A percentile compares a stretch with the other conserved stretches of the same genome.
These are phyloP conservation scores for Pseudomugil gertrudae DNA, from an alignment of 2,797 vertebrate species.

Conservation along the genomic window DNA sequence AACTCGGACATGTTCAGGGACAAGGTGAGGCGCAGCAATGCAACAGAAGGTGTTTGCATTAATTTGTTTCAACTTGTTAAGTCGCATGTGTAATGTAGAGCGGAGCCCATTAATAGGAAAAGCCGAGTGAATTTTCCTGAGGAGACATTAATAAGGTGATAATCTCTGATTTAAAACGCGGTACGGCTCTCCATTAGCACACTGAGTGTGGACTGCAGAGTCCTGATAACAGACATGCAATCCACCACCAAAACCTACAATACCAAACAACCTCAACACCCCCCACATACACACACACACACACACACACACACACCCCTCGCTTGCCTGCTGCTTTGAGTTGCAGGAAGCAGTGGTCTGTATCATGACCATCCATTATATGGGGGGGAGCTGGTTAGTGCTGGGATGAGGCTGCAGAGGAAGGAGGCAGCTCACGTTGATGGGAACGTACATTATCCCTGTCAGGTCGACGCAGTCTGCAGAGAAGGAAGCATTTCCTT, in stretches of 20 bases:
- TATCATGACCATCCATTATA: slow-evolving; percentile 85
- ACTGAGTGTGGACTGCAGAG: slow-evolving; percentile 75
- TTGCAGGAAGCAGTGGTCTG: slow-evolving; percentile 69
- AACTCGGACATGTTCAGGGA: slow-evolving; percentile 93
- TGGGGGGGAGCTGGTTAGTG: slow-evolving; percentile 68
- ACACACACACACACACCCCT: neutral
- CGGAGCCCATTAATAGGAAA: slow-evolving; percentile 17
- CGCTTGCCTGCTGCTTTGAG: slow-evolving; percentile 54
- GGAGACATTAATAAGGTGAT: slow-evolving; percentile 41
- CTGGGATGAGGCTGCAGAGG: slow-evolving; percentile 60
- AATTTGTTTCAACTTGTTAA: slow-evolving; percentile 20
- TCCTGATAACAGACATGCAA: slow-evolving; percentile 83
- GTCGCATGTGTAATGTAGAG: slow-evolving; percentile 11
- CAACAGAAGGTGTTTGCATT: slow-evolving; percentile 8
- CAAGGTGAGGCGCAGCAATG: slow-evolving; percentile 85
- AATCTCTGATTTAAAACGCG: slow-evolving; percentile 76
- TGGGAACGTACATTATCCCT: slow-evolving; percentile 67
- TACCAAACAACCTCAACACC: neutral
- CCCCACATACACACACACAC: neutral
- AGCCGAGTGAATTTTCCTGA: slow-evolving; percentile 21
- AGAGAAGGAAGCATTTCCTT: slow-evolving; percentile 52
- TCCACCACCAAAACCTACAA: slow-evolving; percentile 45
- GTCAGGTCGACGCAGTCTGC: slow-evolving; percentile 36
- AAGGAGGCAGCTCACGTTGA: slow-evolving; percentile 56
- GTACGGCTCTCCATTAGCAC: slow-evolving; percentile 79